These are phyloP conservation scores for Eristalinus aeneus DNA, from an alignment of 2,888 invertebrate genomes.

Conservation along the genomic window DNA sequence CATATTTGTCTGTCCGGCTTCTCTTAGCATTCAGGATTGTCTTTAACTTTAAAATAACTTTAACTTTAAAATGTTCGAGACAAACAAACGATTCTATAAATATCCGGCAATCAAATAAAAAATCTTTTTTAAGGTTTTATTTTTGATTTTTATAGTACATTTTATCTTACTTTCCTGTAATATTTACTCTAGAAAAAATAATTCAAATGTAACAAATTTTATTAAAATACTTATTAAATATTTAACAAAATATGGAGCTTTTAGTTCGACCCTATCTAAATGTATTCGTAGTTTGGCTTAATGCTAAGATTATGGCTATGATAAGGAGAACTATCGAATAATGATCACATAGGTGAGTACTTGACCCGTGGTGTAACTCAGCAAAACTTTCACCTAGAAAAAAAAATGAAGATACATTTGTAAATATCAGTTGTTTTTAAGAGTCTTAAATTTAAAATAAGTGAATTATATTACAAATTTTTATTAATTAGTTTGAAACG, in stretches of 20 bases:
- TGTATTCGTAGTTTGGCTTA: constrained; percentile 69
- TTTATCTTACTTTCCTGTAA: constrained; percentile 74
- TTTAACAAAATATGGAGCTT: constrained; percentile 51
- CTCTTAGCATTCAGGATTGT: too few relatives aligned
- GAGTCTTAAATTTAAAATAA: neutral
- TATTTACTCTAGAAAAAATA: constrained; percentile 59
- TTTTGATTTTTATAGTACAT: constrained; percentile 35
- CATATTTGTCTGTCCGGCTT: too few relatives aligned
- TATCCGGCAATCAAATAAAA: neutral
- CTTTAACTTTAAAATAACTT: neutral
- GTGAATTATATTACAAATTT: too few relatives aligned
- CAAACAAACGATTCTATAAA: neutral
- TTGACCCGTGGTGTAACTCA: constrained; percentile 82
- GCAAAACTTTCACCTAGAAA: constrained; percentile 84
- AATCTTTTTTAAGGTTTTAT: neutral
- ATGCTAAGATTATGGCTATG: constrained; percentile 72
- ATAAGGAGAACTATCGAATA: constrained; percentile 73
- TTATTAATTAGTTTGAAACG: too few relatives aligned
- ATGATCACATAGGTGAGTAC: constrained; percentile 62
- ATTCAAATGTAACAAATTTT: constrained; percentile 62
- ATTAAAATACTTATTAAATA: constrained; percentile 63
- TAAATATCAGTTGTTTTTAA: too few relatives aligned
- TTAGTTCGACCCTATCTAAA: constrained; percentile 74
- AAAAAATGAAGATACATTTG: constrained; percentile 27
- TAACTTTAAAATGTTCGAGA: too few relatives aligned